These are phyloP conservation scores for Crotophaga sulcirostris DNA, from an alignment of 2,113 vertebrate genomes.

Conservation along the genomic window DNA sequence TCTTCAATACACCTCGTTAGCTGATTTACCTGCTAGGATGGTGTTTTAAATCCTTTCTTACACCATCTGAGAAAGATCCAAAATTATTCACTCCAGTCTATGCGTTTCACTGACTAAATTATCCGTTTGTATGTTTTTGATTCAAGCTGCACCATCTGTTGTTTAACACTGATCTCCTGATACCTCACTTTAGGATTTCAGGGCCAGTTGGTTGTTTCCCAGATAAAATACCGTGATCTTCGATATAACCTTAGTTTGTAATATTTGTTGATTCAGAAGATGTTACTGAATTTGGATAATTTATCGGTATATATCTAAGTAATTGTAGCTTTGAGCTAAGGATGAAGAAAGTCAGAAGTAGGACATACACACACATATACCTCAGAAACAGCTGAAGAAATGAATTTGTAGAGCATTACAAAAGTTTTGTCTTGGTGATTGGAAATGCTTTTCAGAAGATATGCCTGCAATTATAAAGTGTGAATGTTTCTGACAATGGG, in stretches of 20 bases:
- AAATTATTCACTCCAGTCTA: neutral
- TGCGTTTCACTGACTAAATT: neutral
- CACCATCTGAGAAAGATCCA: neutral
- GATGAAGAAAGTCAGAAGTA: neutral
- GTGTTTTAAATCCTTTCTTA: neutral
- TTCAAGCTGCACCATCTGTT: neutral
- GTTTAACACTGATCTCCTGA: neutral
- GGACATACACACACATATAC: accelerated
- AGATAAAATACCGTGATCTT: neutral
- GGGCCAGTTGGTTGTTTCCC: neutral
- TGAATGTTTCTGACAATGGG: neutral
- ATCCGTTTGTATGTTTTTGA: too few relatives aligned
- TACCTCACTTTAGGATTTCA: neutral
- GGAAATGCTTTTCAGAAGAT: neutral
- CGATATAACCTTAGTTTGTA: neutral
- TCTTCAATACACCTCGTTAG: neutral
- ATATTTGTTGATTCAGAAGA: neutral
- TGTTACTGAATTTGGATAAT: neutral
- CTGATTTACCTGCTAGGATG: neutral
- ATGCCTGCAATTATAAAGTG: neutral
- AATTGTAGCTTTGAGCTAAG: neutral
- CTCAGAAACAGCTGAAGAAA: neutral
- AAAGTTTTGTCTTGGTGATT: neutral
- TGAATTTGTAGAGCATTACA: neutral
- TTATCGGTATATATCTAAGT: neutral